Percentiles rank a stretch among this genome's conserved stretches.
These are phyloP conservation scores for Dromococcyx pavoninus DNA, from an alignment of 2,797 vertebrate genomes.

Conservation along the genomic window DNA sequence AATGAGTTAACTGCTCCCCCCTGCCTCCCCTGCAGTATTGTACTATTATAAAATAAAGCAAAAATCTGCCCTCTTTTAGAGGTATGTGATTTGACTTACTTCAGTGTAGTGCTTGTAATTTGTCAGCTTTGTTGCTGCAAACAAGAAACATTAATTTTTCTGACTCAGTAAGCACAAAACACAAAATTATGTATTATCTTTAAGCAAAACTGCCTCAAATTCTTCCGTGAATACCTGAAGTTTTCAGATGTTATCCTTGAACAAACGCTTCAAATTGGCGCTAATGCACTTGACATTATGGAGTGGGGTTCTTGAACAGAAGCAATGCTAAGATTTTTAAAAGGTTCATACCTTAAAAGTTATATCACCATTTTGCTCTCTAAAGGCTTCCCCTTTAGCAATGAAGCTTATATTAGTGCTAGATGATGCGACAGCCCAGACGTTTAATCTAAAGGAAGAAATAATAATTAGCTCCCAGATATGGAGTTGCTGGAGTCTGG, in stretches of 20 bases:
- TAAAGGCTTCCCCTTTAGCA: not conserved
- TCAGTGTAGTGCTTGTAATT: not conserved
- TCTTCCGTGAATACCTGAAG: not conserved
- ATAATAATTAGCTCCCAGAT: not conserved
- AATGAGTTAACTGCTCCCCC: not conserved
- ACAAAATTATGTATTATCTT: not conserved
- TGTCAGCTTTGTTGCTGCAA: not conserved
- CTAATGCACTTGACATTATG: not conserved
- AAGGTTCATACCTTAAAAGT: not conserved
- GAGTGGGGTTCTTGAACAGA: not conserved
- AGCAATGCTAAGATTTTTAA: not conserved
- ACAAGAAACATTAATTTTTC: not conserved
- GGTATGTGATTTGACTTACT: not conserved
- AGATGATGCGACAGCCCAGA: not conserved
- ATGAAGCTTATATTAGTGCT: not conserved
- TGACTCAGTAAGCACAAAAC: not conserved
- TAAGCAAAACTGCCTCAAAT: not conserved
- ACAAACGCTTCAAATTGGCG: slow-evolving; percentile 20
- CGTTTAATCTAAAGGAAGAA: not conserved
- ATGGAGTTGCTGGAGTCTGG: not conserved
- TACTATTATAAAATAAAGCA: not conserved
- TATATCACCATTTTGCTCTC: not conserved
- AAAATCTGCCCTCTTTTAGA: not conserved
- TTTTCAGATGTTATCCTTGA: not conserved
- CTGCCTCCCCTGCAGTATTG: too few species aligned